Evolutionary conservation across 2,888 invertebrate genomes (phyloP).

Genomic region (Lathronympha strigana): DNA sequence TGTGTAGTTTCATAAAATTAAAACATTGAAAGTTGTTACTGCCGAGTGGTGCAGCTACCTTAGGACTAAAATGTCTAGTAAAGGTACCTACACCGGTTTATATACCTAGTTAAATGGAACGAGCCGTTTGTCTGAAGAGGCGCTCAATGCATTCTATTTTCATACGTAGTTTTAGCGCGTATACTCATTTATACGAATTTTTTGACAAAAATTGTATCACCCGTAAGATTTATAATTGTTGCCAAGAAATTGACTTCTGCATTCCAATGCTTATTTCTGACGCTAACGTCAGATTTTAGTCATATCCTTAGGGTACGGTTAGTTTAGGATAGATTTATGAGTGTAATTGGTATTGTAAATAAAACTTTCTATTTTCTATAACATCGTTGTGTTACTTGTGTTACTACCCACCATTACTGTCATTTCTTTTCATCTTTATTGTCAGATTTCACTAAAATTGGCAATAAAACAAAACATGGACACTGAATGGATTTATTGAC

Average conservation of each 20-base stretch:
- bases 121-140: constrained; percentile 69
- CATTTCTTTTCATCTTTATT: background rate
- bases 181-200: constrained; percentile 40
- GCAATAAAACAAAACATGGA: background rate
- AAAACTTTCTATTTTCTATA: constrained; percentile 58
- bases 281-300: constrained; percentile 63
- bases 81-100: too few relatives aligned
- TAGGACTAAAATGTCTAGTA: too few relatives aligned
- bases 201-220: constrained; percentile 52
- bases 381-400: constrained; percentile 37
- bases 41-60: too few relatives aligned
- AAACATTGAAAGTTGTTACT: too few relatives aligned
- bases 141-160: constrained; percentile 57
- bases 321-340: constrained; percentile 63
- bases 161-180: constrained; percentile 38
- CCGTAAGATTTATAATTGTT: constrained; percentile 53
- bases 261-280: constrained; percentile 66
- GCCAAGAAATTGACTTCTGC: constrained; percentile 64
- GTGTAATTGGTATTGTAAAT: constrained; percentile 64
- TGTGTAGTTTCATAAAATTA: too few relatives aligned
- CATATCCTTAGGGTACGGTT: constrained; percentile 61
- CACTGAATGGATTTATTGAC: background rate
- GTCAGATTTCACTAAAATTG: background rate
- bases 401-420: constrained; percentile 36
- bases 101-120: constrained; percentile 7